Percentiles rank a stretch among this genome's conserved stretches.
These are phyloP conservation scores for Agrotis puta DNA, from an alignment of 2,888 invertebrate genomes.

Conservation along the genomic window DNA sequence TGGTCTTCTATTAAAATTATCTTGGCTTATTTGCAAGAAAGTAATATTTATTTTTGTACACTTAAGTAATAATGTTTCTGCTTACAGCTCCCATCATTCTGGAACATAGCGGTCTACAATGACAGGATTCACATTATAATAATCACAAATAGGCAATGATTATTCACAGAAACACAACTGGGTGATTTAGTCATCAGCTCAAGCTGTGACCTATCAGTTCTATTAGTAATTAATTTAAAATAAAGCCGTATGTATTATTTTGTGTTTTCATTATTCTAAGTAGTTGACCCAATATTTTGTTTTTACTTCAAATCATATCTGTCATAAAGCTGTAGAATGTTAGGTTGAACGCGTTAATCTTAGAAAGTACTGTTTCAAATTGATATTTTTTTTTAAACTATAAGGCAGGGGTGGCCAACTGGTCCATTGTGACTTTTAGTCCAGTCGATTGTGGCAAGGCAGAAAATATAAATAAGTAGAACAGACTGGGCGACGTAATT, in stretches of 20 bases:
- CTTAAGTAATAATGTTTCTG: slow-evolving; percentile 26
- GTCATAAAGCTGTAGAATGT: too few relatives aligned
- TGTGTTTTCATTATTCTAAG: slow-evolving; percentile 7
- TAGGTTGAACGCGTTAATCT: too few relatives aligned
- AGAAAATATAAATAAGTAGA: too few relatives aligned
- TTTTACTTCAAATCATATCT: too few relatives aligned
- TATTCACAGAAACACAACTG: slow-evolving; percentile 11
- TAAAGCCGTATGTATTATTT: slow-evolving; percentile 25
- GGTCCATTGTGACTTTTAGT: too few relatives aligned
- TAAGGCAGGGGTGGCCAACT: too few relatives aligned
- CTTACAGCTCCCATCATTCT: slow-evolving; percentile 84
- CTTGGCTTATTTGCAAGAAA: slow-evolving; percentile 2
- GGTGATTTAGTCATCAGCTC: slow-evolving; percentile 7
- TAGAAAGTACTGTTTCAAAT: too few relatives aligned
- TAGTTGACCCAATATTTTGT: too few relatives aligned
- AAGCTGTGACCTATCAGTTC: not conserved
- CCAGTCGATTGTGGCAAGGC: too few relatives aligned
- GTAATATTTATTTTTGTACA: not conserved
- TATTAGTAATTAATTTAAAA: slow-evolving; percentile 31
- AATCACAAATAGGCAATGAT: slow-evolving; percentile 12
- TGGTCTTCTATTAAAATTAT: slow-evolving; percentile 30
- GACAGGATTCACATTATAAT: slow-evolving; percentile 13
- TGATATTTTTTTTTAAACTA: too few relatives aligned
- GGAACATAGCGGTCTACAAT: slow-evolving; percentile 82
- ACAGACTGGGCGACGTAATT: too few relatives aligned